Evolutionary conservation across 1,140 invertebrate species (phyloP), one percentile per base, ranked within the genome.

Genomic region (Eriocheir sinensis): DNA sequence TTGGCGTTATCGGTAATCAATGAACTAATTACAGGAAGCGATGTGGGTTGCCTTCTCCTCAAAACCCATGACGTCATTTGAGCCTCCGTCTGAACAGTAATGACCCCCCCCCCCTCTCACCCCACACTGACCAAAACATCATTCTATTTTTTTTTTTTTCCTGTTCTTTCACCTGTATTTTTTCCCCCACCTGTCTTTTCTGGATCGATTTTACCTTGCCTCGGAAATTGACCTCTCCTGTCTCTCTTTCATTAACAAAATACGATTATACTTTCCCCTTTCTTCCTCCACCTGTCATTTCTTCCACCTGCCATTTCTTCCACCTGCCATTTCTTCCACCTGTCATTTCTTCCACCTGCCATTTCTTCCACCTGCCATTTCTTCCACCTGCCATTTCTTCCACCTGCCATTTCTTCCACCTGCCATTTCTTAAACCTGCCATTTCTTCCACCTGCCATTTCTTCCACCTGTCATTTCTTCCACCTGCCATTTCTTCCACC

Each of bases 41-140:
- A 72, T 72, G 60, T 72, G 60, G 60, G 60, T 72, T 72, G 60
- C 27, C 60, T 9, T 21, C 60, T 72, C 60, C 27, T 72, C 1
- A 72, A 60, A n/a, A n/a, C 60, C n/a, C n/a, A n/a, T 72, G 60
- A 72, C 60, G 60, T 72, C 60, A 72, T n/a, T 72, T 72, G 60
- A 72, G 9, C 21, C 60, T 72, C 21, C 4, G 9, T 72, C 60
- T 2, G 12, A n/a, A 72, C 60, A n/a, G 60, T 72, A 72, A 72
- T 72, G 60, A 72, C 60, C 60, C 27, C 60, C 4, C 60, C 0
- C 60, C 60, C 27, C 53, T 15, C 60, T 72, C 21, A 72, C 60
- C 44, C 2, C 27, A 12, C 60, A 12, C 60, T 72, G 60, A 72
- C 60, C 60, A 21, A 21, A n/a, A n/a, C n/a, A n/a, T n/a, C 21